Conservation (phyloP, 2,888 invertebrate genomes). For the Polydrusus pterygomalis region DNA sequence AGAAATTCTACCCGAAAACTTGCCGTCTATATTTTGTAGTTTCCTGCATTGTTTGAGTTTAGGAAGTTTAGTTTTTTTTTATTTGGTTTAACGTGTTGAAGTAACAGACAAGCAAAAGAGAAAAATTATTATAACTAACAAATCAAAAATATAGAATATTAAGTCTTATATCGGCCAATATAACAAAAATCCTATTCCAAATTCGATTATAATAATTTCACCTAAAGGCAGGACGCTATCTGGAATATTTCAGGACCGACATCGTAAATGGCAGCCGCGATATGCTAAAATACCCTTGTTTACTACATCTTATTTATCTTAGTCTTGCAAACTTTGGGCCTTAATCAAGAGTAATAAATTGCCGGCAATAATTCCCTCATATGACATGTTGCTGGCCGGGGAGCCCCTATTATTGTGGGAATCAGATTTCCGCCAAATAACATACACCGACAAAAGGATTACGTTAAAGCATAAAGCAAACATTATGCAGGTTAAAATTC, state of each 20-base stretch:
- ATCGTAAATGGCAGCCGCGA: neutral
- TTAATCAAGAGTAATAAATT: conserved; percentile 17
- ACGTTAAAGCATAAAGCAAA: neutral
- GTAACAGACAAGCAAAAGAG: too few relatives aligned
- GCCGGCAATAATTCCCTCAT: conserved; percentile 2
- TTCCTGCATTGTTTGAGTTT: too few relatives aligned
- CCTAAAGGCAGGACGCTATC: too few relatives aligned
- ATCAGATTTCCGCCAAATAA: conserved; percentile 10
- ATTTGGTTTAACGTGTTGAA: too few relatives aligned
- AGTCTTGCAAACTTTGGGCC: conserved; percentile 10
- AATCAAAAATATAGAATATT: too few relatives aligned
- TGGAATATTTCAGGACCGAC: neutral
- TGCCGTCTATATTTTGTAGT: neutral
- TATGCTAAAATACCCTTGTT: conserved; percentile 22
- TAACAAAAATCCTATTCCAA: neutral
- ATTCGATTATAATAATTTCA: too few relatives aligned
- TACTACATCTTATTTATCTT: conserved; percentile 16
- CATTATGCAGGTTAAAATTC: too few relatives aligned
- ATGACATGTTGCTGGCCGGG: conserved; percentile 7
- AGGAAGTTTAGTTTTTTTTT: too few relatives aligned
- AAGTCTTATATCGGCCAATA: too few relatives aligned
- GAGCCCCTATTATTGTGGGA: neutral
- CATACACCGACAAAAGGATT: neutral
- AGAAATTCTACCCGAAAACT: neutral
- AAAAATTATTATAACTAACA: too few relatives aligned